phyloP scores from a whole-genome alignment of 2,888 invertebrate genomes.

The Pterostichus madidus region DNA sequence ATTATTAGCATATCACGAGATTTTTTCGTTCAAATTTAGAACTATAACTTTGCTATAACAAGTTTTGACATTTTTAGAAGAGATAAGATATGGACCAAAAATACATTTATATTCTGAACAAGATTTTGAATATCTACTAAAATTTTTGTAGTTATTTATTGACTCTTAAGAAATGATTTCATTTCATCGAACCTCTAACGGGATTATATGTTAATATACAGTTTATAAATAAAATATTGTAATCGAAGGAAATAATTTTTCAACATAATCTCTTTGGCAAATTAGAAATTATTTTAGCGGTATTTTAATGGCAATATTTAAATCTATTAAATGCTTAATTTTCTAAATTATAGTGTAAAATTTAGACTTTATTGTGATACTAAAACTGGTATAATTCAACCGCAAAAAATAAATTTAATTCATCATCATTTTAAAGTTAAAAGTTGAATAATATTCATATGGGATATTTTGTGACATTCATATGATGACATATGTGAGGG shows the following conservation, averaged over 20 bases:
- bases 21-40: slow-evolving; percentile 26
- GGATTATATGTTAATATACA: slow-evolving; percentile 10
- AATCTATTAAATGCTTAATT: not conserved
- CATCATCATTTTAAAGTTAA: not conserved
- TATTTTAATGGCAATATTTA: not conserved
- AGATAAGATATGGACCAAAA: slow-evolving; percentile 28
- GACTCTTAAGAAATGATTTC: slow-evolving; percentile 21
- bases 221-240: slow-evolving; percentile 28
- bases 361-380: no score
- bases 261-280: not conserved
- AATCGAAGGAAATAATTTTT: not conserved
- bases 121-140: slow-evolving; percentile 23
- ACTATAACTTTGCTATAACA: slow-evolving; percentile 13
- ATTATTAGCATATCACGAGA: slow-evolving; percentile 24
- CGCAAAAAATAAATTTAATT: not conserved
- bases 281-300: not conserved
- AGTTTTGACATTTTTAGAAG: slow-evolving; percentile 27
- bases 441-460: slow-evolving; percentile 6
- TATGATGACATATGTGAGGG: slow-evolving; percentile 18
- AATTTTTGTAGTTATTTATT: slow-evolving; percentile 41
- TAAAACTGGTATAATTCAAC: not conserved
- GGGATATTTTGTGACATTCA: slow-evolving; percentile 10
- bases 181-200: slow-evolving; percentile 21
- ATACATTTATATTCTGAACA: slow-evolving; percentile 35
- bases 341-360: not conserved